A percentile compares a stretch with the other conserved stretches of the same genome.
Conservation (phyloP, 2,797 vertebrate genomes). For the Rhincodon typus region DNA sequence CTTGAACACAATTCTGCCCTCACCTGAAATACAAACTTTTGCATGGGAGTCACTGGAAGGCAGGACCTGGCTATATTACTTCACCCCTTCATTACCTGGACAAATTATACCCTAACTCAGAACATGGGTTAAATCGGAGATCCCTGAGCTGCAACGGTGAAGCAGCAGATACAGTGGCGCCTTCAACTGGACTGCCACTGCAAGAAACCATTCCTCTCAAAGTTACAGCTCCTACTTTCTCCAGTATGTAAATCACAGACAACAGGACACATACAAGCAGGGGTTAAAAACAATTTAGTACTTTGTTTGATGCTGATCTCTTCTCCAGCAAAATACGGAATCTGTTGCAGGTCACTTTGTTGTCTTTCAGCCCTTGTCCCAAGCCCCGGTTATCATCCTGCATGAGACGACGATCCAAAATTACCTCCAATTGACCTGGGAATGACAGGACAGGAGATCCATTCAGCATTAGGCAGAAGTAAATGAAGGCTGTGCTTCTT, state of each 20-base stretch:
- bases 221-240: too few relatives aligned
- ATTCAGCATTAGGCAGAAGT: not conserved
- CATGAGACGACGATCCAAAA: slow-evolving; percentile 91
- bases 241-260: not conserved
- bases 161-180: not conserved
- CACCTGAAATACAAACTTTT: not conserved
- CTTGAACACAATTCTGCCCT: not conserved
- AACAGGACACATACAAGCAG: not conserved
- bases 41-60: not conserved
- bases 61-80: not conserved
- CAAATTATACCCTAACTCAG: not conserved
- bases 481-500: not conserved
- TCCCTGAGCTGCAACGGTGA: not conserved
- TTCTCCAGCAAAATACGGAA: slow-evolving; percentile 86
- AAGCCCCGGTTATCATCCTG: slow-evolving; percentile 96
- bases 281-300: slow-evolving; percentile 45
- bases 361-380: slow-evolving; percentile 95
- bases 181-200: not conserved
- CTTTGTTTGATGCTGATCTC: slow-evolving; percentile 66
- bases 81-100: too few relatives aligned
- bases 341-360: slow-evolving; percentile 81
- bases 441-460: too few relatives aligned
- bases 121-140: not conserved
- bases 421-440: slow-evolving; percentile 89
- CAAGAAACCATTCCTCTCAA: not conserved